A percentile compares a stretch with the other conserved stretches of the same genome.
Conservation (phyloP, 2,888 invertebrate species). For the Mesopsocus fuscifrons region DNA sequence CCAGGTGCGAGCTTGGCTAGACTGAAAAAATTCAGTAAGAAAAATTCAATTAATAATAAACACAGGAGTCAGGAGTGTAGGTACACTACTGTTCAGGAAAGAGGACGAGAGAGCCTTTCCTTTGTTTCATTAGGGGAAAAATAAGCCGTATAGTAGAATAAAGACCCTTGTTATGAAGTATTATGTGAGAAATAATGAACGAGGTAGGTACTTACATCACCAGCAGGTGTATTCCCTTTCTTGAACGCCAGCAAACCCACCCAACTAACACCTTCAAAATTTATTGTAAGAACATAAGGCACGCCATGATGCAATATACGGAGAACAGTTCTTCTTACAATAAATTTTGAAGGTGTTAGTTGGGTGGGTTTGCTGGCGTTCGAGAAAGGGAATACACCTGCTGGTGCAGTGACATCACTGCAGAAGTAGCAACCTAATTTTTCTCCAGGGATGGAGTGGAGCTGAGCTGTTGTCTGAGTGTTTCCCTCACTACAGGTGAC, state of each 20-base stretch:
- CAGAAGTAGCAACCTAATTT: constrained; percentile 96
- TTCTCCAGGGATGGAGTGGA: constrained; percentile 40
- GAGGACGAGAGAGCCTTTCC: background rate
- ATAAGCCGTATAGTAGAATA: constrained; percentile 9
- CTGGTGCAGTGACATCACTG: constrained; percentile 96
- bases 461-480: constrained; percentile 20
- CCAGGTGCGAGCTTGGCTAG: constrained; percentile 79
- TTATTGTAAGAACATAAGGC: too few relatives aligned
- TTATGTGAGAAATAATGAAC: constrained; percentile 8
- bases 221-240: too few relatives aligned
- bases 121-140: background rate
- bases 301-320: too few relatives aligned
- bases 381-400: too few relatives aligned
- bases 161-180: constrained; percentile 6
- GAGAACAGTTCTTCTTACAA: too few relatives aligned
- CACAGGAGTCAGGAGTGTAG: background rate
- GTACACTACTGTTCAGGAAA: too few relatives aligned
- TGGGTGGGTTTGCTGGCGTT: too few relatives aligned
- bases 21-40: constrained; percentile 34
- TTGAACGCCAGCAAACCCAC: too few relatives aligned
- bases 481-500: constrained; percentile 22
- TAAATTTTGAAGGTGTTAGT: too few relatives aligned
- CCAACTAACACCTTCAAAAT: too few relatives aligned
- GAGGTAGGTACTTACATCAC: constrained; percentile 62
- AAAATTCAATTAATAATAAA: constrained; percentile 5